These are phyloP conservation scores for Rhorus exstirpatorius DNA, from an alignment of 2,888 invertebrate genomes.

Conservation along the genomic window DNA sequence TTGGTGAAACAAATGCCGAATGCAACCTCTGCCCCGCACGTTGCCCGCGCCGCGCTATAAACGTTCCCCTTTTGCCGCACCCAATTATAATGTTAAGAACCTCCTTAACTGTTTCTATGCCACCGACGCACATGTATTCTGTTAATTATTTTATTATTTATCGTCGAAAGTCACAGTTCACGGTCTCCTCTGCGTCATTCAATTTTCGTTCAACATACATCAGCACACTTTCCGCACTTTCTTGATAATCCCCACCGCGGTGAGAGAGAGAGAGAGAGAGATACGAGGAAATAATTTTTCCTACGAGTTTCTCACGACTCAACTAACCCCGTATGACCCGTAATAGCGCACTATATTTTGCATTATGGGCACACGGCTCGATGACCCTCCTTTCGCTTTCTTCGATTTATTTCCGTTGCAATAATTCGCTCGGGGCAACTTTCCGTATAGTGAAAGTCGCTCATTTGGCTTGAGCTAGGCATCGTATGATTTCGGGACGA, in stretches of 20 bases:
- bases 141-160: too few relatives aligned
- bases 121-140: too few relatives aligned
- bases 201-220: conserved; percentile 22
- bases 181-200: conserved; percentile 21
- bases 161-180: neutral
- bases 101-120: too few relatives aligned
- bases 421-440: conserved; percentile 52
- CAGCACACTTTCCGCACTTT: conserved; percentile 14
- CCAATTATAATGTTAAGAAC: too few relatives aligned
- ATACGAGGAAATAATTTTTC: conserved; percentile 43
- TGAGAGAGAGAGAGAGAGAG: neutral
- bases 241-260: conserved; percentile 2
- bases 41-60: too few relatives aligned
- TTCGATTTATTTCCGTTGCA: conserved; percentile 59
- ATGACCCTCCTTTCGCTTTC: conserved; percentile 62
- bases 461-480: conserved; percentile 34
- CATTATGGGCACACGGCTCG: conserved; percentile 17
- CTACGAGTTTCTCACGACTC: conserved; percentile 34
- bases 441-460: conserved; percentile 63
- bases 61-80: too few relatives aligned
- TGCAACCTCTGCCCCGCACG: too few relatives aligned
- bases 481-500: neutral
- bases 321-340: conserved; percentile 58
- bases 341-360: conserved; percentile 32
- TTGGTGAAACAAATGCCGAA: too few relatives aligned